Percentiles rank a stretch among this genome's conserved stretches.
phyloP scores from a whole-genome alignment of 2,888 invertebrate species.

The Cheilosia urbana region DNA sequence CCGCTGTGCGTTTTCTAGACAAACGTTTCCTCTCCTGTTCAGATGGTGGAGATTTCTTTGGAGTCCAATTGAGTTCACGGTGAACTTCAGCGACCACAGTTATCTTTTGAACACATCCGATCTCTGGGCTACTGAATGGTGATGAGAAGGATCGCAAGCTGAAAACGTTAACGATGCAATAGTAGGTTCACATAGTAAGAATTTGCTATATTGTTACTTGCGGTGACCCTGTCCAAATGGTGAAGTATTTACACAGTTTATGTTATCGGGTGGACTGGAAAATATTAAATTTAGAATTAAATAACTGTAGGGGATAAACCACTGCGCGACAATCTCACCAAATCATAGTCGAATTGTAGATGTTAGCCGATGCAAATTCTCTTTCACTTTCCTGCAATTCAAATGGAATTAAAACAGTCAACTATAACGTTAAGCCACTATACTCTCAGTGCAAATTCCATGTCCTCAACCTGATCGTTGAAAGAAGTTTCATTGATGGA shows the following conservation, averaged over 20 bases:
- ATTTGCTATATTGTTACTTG: background rate
- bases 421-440: background rate
- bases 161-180: background rate
- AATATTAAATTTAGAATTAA: background rate
- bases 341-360: conserved; percentile 80
- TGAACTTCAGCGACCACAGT: conserved; percentile 79
- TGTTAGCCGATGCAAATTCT: conserved; percentile 72
- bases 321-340: conserved; percentile 30
- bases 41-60: conserved; percentile 52
- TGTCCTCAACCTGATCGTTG: conserved; percentile 46
- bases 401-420: background rate
- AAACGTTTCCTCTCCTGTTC: conserved; percentile 25
- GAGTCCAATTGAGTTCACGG: conserved; percentile 79
- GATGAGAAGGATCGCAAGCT: conserved; percentile 51
- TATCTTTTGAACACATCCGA: conserved; percentile 70
- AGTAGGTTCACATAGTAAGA: background rate
- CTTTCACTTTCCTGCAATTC: conserved; percentile 78
- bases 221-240: conserved; percentile 23
- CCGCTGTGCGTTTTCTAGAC: conserved; percentile 50
- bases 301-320: too few species aligned
- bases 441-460: conserved; percentile 77
- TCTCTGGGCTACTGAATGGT: conserved; percentile 76
- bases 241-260: conserved; percentile 17
- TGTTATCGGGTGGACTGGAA: conserved; percentile 25
- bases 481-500: conserved; percentile 68